These are phyloP conservation scores for Brachypterus glaber DNA, from an alignment of 2,888 invertebrate genomes.

Conservation along the genomic window DNA sequence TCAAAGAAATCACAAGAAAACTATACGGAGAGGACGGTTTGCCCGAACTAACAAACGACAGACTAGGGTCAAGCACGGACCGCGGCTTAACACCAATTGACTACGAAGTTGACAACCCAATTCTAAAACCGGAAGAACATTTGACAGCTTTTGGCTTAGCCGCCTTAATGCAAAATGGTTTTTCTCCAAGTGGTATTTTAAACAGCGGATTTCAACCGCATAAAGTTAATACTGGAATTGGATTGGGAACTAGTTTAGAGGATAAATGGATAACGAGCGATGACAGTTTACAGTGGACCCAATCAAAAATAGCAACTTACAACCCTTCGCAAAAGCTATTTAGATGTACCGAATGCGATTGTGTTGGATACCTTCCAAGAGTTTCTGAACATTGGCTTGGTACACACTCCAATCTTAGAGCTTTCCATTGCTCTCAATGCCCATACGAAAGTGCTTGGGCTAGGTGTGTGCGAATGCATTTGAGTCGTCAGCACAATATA, in stretches of 20 bases:
- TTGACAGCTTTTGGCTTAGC: slow-evolving; percentile 64
- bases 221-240: slow-evolving; percentile 36
- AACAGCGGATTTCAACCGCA: slow-evolving; percentile 49
- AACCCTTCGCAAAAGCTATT: slow-evolving; percentile 67
- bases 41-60: slow-evolving; percentile 37
- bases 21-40: slow-evolving; percentile 73
- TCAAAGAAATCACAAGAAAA: slow-evolving; percentile 86
- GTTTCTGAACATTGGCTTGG: slow-evolving; percentile 72
- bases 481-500: slow-evolving; percentile 62
- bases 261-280: slow-evolving; percentile 60
- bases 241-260: slow-evolving; percentile 25
- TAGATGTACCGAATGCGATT: slow-evolving; percentile 66
- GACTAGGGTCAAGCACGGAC: slow-evolving; percentile 31
- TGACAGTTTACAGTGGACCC: slow-evolving; percentile 63
- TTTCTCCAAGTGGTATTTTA: slow-evolving; percentile 56
- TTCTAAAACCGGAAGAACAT: slow-evolving; percentile 62
- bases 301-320: slow-evolving; percentile 72
- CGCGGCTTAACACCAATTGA: slow-evolving; percentile 42
- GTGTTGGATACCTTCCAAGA: slow-evolving; percentile 62
- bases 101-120: slow-evolving; percentile 40
- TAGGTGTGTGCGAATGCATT: slow-evolving; percentile 62
- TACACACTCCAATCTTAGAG: slow-evolving; percentile 58
- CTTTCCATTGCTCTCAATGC: slow-evolving; percentile 56
- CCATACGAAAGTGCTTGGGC: slow-evolving; percentile 70
- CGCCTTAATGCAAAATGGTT: slow-evolving; percentile 66